phyloP scores from a whole-genome alignment of 2,797 vertebrate species.

The Cyprinella venusta region DNA sequence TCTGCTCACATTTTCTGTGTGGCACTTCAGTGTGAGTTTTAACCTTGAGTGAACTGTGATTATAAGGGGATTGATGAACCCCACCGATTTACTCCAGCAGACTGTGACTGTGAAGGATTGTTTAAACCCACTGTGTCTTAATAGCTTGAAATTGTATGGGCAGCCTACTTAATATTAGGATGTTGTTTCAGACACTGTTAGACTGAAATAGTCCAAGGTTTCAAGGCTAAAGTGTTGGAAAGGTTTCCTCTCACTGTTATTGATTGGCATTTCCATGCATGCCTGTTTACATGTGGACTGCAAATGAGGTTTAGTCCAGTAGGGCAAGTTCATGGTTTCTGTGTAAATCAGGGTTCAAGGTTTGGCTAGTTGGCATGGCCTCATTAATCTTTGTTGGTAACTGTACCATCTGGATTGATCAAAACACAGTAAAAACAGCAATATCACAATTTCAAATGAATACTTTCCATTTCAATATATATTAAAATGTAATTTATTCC shows the following conservation, averaged over 20 bases:
- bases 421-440: too few relatives aligned
- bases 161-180: background rate
- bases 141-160: background rate
- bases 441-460: too few relatives aligned
- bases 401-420: background rate
- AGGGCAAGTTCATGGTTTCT: background rate
- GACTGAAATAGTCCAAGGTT: slow-evolving; percentile 18
- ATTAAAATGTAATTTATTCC: too few relatives aligned
- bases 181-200: slow-evolving; percentile 36
- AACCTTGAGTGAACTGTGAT: background rate
- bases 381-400: background rate
- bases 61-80: background rate
- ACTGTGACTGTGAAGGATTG: background rate
- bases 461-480: too few relatives aligned
- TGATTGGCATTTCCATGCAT: background rate
- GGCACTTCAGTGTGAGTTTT: background rate
- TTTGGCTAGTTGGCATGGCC: background rate
- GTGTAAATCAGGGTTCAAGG: slow-evolving; percentile 11
- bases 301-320: background rate
- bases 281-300: slow-evolving; percentile 1
- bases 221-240: slow-evolving; percentile 3
- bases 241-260: background rate
- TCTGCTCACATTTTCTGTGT: background rate
- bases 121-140: background rate
- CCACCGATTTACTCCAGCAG: background rate